Evolutionary conservation across 2,888 invertebrate genomes (phyloP).

Genomic region (Yponomeuta sedellus): DNA sequence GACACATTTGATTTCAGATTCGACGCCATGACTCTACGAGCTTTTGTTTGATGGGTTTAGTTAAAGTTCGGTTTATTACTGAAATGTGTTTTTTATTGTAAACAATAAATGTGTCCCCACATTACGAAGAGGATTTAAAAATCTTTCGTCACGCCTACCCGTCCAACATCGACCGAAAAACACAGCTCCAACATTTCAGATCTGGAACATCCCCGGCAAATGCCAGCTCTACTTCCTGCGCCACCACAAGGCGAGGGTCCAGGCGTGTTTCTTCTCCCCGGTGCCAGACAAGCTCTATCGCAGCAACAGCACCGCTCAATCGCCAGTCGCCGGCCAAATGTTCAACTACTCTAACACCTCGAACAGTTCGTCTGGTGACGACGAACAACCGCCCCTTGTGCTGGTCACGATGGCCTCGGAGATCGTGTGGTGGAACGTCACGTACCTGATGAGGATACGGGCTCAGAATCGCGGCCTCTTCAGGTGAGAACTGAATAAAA

Average conservation of each 20-base stretch:
- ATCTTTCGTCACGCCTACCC: too few relatives aligned
- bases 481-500: slow-evolving; percentile 33
- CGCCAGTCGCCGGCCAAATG: slow-evolving; percentile 11
- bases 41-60: too few relatives aligned
- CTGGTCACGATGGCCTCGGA: slow-evolving; percentile 76
- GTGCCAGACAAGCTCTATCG: slow-evolving; percentile 50
- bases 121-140: too few relatives aligned
- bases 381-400: slow-evolving; percentile 59
- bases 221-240: slow-evolving; percentile 54
- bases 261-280: slow-evolving; percentile 72
- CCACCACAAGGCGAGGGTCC: slow-evolving; percentile 73
- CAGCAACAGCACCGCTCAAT: slow-evolving; percentile 22
- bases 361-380: slow-evolving; percentile 23
- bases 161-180: background rate
- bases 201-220: slow-evolving; percentile 66
- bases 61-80: too few relatives aligned
- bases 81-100: too few relatives aligned
- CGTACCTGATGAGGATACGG: slow-evolving; percentile 43
- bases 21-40: too few relatives aligned
- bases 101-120: too few relatives aligned
- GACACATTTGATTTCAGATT: too few relatives aligned
- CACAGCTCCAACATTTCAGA: slow-evolving; percentile 35
- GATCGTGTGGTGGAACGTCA: slow-evolving; percentile 77
- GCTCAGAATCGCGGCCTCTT: slow-evolving; percentile 33
- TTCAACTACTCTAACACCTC: slow-evolving; percentile 16